A percentile compares a stretch with the other conserved stretches of the same genome.
phyloP scores from a whole-genome alignment of 2,888 invertebrate species.

The Brachypterus glaber region DNA sequence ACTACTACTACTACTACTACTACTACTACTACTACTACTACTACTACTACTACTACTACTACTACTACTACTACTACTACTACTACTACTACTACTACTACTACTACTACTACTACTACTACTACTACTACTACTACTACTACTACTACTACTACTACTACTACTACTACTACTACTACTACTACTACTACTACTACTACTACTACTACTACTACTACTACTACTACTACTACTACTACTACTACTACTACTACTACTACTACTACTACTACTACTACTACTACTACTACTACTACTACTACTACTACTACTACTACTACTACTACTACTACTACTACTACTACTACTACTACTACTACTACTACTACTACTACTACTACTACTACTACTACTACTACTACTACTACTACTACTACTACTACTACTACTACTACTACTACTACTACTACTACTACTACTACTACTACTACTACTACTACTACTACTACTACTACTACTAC shows the following conservation, averaged over 20 bases:
- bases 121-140: constrained; percentile 2
- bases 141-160: constrained; percentile 2
- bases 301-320: constrained; percentile 7
- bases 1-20: constrained; percentile 2
- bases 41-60: constrained; percentile 2
- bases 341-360: constrained; percentile 7
- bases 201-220: constrained; percentile 7
- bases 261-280: constrained; percentile 7
- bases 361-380: constrained; percentile 8
- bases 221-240: constrained; percentile 7
- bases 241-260: constrained; percentile 7
- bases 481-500: constrained; percentile 9
- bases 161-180: constrained; percentile 2
- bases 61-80: constrained; percentile 2
- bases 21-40: constrained; percentile 2
- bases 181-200: constrained; percentile 7
- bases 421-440: constrained; percentile 9
- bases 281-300: constrained; percentile 7
- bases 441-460: constrained; percentile 9
- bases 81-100: constrained; percentile 2
- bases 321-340: constrained; percentile 7
- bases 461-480: constrained; percentile 9
- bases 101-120: constrained; percentile 2
- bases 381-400: constrained; percentile 9
- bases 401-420: constrained; percentile 9